Evolutionary conservation across 2,113 vertebrate genomes (phyloP).

Genomic region (Epinephelus moara): DNA sequence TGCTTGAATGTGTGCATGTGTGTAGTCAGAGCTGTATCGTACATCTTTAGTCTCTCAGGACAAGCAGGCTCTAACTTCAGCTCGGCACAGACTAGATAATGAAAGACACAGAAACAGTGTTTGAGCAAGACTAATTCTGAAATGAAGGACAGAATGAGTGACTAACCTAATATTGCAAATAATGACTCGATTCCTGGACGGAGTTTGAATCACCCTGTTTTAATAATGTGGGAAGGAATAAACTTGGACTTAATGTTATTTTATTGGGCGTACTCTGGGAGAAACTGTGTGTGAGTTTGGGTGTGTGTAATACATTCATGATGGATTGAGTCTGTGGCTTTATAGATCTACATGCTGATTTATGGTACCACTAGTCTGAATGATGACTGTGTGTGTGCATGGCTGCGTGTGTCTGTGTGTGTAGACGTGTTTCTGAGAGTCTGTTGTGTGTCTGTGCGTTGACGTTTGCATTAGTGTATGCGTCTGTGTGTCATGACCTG

Average conservation of each 20-base stretch:
- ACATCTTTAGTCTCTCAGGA: neutral
- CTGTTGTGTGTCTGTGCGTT: neutral
- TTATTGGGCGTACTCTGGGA: neutral
- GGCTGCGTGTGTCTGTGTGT: neutral
- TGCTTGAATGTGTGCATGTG: constrained; percentile 23
- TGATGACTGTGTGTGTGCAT: neutral
- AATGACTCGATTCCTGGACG: neutral
- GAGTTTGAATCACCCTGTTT: constrained; percentile 6
- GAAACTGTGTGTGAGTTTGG: neutral
- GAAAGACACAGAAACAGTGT: neutral
- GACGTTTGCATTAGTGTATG: neutral
- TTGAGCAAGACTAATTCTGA: neutral
- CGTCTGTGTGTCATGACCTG: constrained; percentile 14
- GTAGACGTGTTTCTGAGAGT: constrained; percentile 3
- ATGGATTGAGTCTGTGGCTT: constrained; percentile 23
- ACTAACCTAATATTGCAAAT: neutral
- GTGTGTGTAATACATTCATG: constrained; percentile 16
- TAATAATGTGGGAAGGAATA: constrained; percentile 20
- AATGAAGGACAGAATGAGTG: neutral
- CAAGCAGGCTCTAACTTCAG: neutral
- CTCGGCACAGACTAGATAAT: neutral
- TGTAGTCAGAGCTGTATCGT: neutral
- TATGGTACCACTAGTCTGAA: constrained; percentile 18
- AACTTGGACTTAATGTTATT: constrained; percentile 5
- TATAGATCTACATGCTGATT: constrained; percentile 36